Conservation (phyloP, 1,140 invertebrate genomes). For the Druon quercuslanigerum region DNA sequence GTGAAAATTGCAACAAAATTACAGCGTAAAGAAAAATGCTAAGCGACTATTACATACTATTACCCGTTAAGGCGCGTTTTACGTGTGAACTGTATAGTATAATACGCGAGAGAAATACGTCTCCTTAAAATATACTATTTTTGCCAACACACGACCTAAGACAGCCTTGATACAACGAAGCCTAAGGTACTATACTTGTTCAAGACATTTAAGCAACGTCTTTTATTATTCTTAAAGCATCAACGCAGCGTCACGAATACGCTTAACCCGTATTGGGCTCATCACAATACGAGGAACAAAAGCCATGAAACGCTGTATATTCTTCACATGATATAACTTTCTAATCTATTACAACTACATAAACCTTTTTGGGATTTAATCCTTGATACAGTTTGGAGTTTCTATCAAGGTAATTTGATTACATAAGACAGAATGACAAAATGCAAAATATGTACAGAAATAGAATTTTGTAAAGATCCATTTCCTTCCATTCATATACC, state of each 20-base stretch:
- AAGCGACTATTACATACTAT: too few species aligned
- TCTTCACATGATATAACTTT: constrained; percentile 11
- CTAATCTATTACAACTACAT: constrained; percentile 2
- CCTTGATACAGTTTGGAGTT: constrained; percentile 4
- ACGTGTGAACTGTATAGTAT: too few species aligned
- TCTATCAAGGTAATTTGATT: neutral
- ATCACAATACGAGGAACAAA: constrained; percentile 11
- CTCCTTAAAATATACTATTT: constrained; percentile 35
- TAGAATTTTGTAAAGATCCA: too few species aligned
- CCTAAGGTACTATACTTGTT: constrained; percentile 1
- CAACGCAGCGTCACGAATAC: constrained; percentile 49
- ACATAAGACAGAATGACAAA: neutral
- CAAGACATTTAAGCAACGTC: constrained; percentile 2
- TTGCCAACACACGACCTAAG: constrained; percentile 37
- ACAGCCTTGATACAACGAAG: constrained; percentile 48
- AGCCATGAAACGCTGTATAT: constrained; percentile 1
- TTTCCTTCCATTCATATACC: too few species aligned
- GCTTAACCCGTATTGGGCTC: constrained; percentile 52
- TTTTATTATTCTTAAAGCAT: constrained; percentile 51
- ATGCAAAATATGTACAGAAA: neutral
- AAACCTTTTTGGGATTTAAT: neutral
- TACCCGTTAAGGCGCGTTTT: too few species aligned
- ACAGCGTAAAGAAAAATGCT: too few species aligned
- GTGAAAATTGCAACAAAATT: too few species aligned
- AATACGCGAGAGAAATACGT: too few species aligned